phyloP scores from a whole-genome alignment of 1,140 invertebrate genomes.

The Palaemon carinicauda region DNA sequence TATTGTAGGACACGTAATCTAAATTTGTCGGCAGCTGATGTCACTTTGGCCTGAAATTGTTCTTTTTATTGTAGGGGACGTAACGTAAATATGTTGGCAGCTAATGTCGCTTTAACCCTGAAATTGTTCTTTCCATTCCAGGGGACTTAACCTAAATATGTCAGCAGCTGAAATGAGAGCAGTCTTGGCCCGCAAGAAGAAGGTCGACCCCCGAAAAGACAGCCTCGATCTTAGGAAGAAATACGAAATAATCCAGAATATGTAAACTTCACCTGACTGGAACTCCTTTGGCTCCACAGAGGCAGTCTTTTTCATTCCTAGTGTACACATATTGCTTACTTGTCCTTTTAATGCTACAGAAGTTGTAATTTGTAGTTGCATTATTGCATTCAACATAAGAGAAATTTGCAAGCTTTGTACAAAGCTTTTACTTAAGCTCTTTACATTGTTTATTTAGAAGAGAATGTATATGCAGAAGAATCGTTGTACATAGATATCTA shows the following conservation, averaged over 20 bases:
- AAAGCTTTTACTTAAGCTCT: too few relatives aligned
- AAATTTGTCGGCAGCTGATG: too few relatives aligned
- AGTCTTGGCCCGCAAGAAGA: conserved; percentile 61
- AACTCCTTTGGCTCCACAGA: not conserved
- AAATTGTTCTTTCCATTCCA: not conserved
- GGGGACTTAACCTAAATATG: conserved; percentile 63
- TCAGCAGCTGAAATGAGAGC: conserved; percentile 64
- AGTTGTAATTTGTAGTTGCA: too few relatives aligned
- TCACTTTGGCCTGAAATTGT: too few relatives aligned
- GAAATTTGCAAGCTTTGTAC: too few relatives aligned
- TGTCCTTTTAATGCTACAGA: too few relatives aligned
- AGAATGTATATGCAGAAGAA: too few relatives aligned
- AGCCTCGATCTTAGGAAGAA: conserved; percentile 62
- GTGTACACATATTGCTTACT: too few relatives aligned
- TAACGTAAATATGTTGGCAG: not conserved
- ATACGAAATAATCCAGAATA: conserved; percentile 64
- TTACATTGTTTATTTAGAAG: not conserved
- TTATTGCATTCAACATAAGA: too few relatives aligned
- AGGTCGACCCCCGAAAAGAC: conserved; percentile 62
- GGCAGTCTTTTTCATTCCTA: not conserved
- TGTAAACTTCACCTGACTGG: conserved; percentile 58
- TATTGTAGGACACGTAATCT: too few relatives aligned
- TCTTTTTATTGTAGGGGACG: not conserved
- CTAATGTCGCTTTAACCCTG: not conserved
- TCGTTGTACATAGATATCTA: not conserved